Percentiles rank a stretch among this genome's conserved stretches.
phyloP scores from a whole-genome alignment of 2,888 invertebrate genomes.

The Odontothrips loti region DNA sequence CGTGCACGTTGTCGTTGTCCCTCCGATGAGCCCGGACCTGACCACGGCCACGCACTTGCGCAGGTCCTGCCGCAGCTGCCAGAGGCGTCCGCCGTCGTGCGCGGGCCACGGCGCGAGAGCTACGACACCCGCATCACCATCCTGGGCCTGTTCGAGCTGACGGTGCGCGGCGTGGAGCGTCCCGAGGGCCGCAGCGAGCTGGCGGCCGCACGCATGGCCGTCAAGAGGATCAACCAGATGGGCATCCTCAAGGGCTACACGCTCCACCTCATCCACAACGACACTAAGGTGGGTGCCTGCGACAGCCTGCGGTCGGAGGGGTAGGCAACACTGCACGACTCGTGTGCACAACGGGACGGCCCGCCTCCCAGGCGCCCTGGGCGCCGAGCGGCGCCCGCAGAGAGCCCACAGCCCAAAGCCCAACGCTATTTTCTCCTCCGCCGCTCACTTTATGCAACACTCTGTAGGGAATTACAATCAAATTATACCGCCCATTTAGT shows the following conservation, averaged over 20 bases:
- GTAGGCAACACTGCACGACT: background rate
- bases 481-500: too few species aligned
- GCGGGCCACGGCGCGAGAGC: conserved; percentile 1
- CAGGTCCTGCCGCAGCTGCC: background rate
- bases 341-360: background rate
- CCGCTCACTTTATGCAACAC: too few species aligned
- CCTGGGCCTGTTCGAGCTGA: conserved; percentile 75
- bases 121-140: conserved; percentile 52
- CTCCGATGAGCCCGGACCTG: too few species aligned
- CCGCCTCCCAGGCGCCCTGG: background rate
- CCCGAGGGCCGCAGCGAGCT: conserved; percentile 69
- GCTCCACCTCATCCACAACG: conserved; percentile 72
- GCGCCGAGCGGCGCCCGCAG: too few species aligned
- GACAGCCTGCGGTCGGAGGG: background rate
- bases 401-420: too few species aligned
- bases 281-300: conserved; percentile 69
- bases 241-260: conserved; percentile 66
- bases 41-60: background rate
- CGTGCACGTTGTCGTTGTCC: too few species aligned
- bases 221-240: conserved; percentile 71
- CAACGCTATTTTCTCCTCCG: too few species aligned
- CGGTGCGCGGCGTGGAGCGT: conserved; percentile 59
- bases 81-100: background rate
- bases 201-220: conserved; percentile 72
- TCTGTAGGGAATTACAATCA: too few species aligned